Evolutionary conservation across 2,888 invertebrate genomes (phyloP), one percentile per base, ranked within the genome.

Genomic region (Himalopsyche kuldschensis): DNA sequence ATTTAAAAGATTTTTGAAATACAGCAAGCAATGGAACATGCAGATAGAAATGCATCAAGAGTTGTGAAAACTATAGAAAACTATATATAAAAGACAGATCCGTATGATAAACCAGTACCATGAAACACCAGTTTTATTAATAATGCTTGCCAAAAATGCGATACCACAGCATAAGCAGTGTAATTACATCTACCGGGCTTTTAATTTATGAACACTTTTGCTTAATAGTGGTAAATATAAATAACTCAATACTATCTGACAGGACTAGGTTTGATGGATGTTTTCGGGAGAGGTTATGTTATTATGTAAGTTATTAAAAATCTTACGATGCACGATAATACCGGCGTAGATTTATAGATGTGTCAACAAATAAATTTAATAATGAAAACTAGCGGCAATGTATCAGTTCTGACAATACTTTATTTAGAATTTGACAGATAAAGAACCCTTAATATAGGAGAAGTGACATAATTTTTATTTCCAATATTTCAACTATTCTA

Each of bases 351-450:
- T 27, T 69, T 30, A 69, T 30, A 27, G 69, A 69, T 11, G 27
- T 11, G 69, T 27, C 11, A 27, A 30, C 8, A 69, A 69, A 69
- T 69, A 69, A 27, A 30, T 30, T 27, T 6, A 27, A 69, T 3
- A 27, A 69, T 69, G 69, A 69, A 69, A 69, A 69, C 27, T 69
- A 8, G 27, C 47, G 17, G 10, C 11, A 17, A 78, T 27, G 46
- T 78, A 46, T 46, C 11, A 27, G 2, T 46, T 35, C 41, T n/a
- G 6, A 47, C 47, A 78, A 78, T 46, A 46, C 30, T 78, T 35
- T 78, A 77, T 84, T 82, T 84, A 78, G 78, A 47, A 78, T 35
- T 24, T 84, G 82, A 84, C 82, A 84, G 82, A 79, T 84, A 78
- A 78, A 31, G 79, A 24, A 17, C 46, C 41, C 32, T 55, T 48